A percentile compares a stretch with the other conserved stretches of the same genome.
phyloP scores from a whole-genome alignment of 2,113 vertebrate genomes.

The Callocephalon fimbriatum region DNA sequence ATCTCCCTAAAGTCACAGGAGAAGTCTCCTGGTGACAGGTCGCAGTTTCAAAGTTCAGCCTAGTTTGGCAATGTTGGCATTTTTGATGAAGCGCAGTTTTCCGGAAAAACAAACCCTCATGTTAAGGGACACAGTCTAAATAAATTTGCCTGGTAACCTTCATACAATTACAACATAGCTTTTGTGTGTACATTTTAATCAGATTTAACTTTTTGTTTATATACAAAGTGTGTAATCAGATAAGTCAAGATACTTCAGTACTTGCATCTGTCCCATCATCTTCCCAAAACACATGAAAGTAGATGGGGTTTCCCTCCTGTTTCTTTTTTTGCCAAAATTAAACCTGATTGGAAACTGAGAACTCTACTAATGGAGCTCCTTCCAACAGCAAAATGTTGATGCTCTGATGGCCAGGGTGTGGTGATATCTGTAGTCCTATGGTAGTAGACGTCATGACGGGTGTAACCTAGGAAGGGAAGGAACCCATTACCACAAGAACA shows the following conservation, averaged over 20 bases:
- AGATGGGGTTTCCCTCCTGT: not conserved
- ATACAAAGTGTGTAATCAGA: not conserved
- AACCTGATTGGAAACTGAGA: not conserved
- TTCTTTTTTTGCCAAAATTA: not conserved
- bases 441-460: not conserved
- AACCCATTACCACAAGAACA: not conserved
- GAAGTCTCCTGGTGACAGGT: not conserved
- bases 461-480: not conserved
- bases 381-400: not conserved
- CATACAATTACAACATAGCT: not conserved
- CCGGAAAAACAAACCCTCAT: slow-evolving; percentile 25
- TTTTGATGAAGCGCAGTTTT: not conserved
- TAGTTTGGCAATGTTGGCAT: not conserved
- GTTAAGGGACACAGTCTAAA: slow-evolving; percentile 19
- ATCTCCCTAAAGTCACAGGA: not conserved
- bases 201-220: not conserved
- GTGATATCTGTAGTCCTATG: not conserved
- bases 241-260: not conserved
- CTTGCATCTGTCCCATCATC: not conserved
- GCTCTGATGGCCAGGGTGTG: not conserved
- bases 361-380: not conserved
- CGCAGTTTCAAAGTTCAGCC: slow-evolving; percentile 22
- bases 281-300: not conserved
- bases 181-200: not conserved
- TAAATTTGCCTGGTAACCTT: slow-evolving; percentile 19